Evolutionary conservation across 1,140 invertebrate genomes (phyloP).

Genomic region (Goniozus legneri): DNA sequence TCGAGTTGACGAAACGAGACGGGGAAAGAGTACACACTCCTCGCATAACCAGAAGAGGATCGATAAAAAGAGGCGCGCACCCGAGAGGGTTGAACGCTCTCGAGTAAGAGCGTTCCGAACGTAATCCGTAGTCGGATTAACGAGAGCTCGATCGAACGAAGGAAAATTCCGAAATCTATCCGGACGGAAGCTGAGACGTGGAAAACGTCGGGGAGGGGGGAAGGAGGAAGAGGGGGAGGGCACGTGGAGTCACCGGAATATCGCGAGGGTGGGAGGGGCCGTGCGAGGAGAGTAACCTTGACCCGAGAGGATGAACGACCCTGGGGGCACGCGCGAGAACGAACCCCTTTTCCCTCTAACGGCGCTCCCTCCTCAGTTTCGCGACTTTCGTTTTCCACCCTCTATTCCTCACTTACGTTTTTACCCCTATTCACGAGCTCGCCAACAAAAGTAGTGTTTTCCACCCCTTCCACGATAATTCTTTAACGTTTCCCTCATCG

Average conservation of each 20-base stretch:
- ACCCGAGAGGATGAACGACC: constrained; percentile 52
- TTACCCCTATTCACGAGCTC: not conserved
- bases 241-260: constrained; percentile 25
- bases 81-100: too few species aligned
- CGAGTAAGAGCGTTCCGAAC: too few species aligned
- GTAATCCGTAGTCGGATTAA: too few species aligned
- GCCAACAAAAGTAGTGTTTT: constrained; percentile 11
- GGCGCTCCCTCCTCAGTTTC: constrained; percentile 21
- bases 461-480: constrained; percentile 11
- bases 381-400: constrained; percentile 26
- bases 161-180: too few species aligned
- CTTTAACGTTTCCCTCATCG: constrained; percentile 12
- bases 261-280: constrained; percentile 11
- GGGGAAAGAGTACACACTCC: too few species aligned
- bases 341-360: too few species aligned
- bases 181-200: not conserved
- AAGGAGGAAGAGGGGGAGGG: constrained; percentile 16
- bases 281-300: constrained; percentile 46
- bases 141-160: too few species aligned
- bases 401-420: constrained; percentile 10
- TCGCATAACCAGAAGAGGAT: too few species aligned
- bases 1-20: not conserved
- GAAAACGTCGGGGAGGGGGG: not conserved
- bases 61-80: too few species aligned
- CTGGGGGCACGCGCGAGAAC: too few species aligned